Evolutionary conservation across 2,888 invertebrate species (phyloP).

Genomic region (Nymphalis urticae): DNA sequence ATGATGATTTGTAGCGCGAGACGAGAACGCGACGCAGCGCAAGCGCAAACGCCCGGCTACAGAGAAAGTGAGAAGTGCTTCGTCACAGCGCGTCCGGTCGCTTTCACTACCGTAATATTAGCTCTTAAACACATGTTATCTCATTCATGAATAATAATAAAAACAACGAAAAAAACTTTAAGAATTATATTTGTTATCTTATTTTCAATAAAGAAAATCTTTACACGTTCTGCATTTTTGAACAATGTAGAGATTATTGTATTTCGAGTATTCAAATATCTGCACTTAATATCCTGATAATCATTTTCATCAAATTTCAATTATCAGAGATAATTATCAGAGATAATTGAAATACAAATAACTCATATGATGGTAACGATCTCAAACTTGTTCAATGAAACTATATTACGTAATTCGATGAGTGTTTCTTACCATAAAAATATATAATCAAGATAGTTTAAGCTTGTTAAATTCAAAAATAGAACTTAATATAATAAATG

Average conservation of each 20-base stretch:
- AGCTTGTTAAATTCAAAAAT: too few relatives aligned
- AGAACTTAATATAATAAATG: too few relatives aligned
- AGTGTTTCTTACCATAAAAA: too few relatives aligned
- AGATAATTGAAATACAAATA: background rate
- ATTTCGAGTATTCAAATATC: background rate
- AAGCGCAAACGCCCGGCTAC: conserved; percentile 16
- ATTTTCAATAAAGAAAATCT: background rate
- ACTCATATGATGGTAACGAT: too few relatives aligned
- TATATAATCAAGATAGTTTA: too few relatives aligned
- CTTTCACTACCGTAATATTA: conserved; percentile 32
- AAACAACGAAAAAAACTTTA: background rate
- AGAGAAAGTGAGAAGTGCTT: conserved; percentile 34
- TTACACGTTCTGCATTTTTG: background rate
- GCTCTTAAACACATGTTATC: conserved; percentile 17
- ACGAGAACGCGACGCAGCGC: conserved; percentile 20
- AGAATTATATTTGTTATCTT: background rate
- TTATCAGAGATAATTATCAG: background rate
- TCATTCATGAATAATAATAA: conserved; percentile 5
- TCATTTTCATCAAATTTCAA: too few relatives aligned
- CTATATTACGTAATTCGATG: too few relatives aligned
- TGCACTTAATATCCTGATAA: background rate
- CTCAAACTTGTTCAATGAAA: too few relatives aligned
- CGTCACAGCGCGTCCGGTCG: conserved; percentile 26
- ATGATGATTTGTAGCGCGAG: conserved; percentile 23
- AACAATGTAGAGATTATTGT: background rate